phyloP scores from a whole-genome alignment of 2,113 vertebrate species.

The Psettodes erumei region DNA sequence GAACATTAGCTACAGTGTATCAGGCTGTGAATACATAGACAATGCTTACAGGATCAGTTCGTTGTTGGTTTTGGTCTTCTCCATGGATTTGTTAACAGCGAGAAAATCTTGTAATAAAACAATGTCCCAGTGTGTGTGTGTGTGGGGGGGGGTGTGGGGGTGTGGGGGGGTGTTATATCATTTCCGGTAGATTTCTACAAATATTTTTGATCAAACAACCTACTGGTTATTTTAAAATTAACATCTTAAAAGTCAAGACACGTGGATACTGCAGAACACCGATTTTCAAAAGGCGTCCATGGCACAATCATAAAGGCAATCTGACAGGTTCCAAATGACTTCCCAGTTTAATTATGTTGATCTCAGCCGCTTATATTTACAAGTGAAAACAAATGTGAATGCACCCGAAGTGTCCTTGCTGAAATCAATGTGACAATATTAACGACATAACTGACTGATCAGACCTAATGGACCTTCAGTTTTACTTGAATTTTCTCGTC shows the following conservation, averaged over 20 bases:
- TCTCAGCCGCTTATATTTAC: not conserved
- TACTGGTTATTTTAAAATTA: too few relatives aligned
- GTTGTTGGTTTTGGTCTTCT: too few relatives aligned
- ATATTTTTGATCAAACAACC: too few relatives aligned
- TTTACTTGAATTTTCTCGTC: not conserved
- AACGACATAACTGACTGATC: too few relatives aligned
- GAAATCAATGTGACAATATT: not conserved
- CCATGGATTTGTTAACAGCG: not conserved
- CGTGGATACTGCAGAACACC: too few relatives aligned
- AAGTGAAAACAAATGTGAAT: not conserved
- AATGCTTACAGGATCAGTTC: not conserved
- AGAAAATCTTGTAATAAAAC: not conserved
- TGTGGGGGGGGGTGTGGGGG: too few relatives aligned
- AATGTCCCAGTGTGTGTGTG: too few relatives aligned
- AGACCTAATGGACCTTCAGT: too few relatives aligned
- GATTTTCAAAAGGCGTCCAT: not conserved
- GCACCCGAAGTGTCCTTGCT: not conserved
- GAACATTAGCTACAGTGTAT: not conserved
- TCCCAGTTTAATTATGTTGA: not conserved
- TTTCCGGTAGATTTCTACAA: too few relatives aligned
- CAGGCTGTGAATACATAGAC: not conserved
- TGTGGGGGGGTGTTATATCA: too few relatives aligned
- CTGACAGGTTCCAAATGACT: conserved; percentile 2
- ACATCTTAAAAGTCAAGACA: too few relatives aligned
- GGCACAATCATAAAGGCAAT: conserved; percentile 1